A percentile compares a stretch with the other conserved stretches of the same genome.
phyloP scores from a whole-genome alignment of 2,113 vertebrate genomes.

The Paramisgurnus dabryanus region DNA sequence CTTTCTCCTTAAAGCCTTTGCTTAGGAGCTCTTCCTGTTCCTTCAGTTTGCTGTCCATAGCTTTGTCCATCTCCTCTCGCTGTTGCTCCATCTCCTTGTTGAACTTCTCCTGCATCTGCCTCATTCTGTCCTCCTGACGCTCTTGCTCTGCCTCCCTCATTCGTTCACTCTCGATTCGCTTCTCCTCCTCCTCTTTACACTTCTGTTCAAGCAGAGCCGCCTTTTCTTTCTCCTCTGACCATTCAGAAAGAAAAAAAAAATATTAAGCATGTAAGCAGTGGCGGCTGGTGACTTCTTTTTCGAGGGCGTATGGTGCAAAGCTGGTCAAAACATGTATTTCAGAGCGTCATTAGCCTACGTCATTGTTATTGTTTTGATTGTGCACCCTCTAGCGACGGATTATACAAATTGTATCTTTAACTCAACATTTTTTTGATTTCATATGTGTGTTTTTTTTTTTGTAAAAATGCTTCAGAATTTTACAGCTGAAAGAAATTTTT shows the following conservation, averaged over 20 bases:
- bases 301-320: too few relatives aligned
- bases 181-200: conserved; percentile 40
- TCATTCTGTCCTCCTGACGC: conserved; percentile 41
- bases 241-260: background rate
- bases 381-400: too few relatives aligned
- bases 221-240: conserved; percentile 44
- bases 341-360: too few relatives aligned
- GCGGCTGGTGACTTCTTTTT: too few relatives aligned
- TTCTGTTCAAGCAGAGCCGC: conserved; percentile 47
- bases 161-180: conserved; percentile 20
- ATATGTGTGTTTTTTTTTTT: too few relatives aligned
- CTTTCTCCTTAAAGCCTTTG: conserved; percentile 48
- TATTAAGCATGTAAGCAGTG: too few relatives aligned
- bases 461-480: too few relatives aligned
- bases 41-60: conserved; percentile 53
- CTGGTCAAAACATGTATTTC: too few relatives aligned
- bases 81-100: conserved; percentile 46
- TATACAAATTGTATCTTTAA: too few relatives aligned
- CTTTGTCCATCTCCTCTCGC: conserved; percentile 43
- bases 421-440: too few relatives aligned
- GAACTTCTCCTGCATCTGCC: conserved; percentile 48
- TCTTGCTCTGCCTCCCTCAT: conserved; percentile 36
- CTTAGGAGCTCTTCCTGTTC: conserved; percentile 51
- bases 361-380: too few relatives aligned
- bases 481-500: too few relatives aligned